These are phyloP conservation scores for Calliopsis andreniformis DNA, from an alignment of 1,140 invertebrate species.

Conservation along the genomic window DNA sequence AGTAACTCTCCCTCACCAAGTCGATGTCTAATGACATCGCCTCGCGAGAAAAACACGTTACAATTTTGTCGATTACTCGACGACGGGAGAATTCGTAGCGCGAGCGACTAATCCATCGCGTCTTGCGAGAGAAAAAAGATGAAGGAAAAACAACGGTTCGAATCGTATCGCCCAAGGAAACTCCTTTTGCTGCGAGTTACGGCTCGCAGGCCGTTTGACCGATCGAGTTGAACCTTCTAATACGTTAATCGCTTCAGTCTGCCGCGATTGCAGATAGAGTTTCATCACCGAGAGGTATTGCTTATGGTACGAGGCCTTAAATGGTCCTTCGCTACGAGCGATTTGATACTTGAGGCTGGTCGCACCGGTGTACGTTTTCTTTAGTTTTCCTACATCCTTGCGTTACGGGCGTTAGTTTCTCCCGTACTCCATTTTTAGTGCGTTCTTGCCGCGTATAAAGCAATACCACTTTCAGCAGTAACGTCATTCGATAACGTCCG, in stretches of 20 bases:
- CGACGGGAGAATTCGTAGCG: not conserved
- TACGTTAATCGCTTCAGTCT: slow-evolving; percentile 59
- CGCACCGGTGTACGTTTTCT: slow-evolving; percentile 55
- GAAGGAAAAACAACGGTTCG: not conserved
- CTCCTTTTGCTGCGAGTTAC: not conserved
- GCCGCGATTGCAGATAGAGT: slow-evolving; percentile 62
- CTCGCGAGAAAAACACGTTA: slow-evolving; percentile 1
- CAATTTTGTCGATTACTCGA: slow-evolving; percentile 41
- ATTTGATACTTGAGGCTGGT: slow-evolving; percentile 65
- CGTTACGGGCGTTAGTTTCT: slow-evolving; percentile 50
- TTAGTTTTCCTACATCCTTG: slow-evolving; percentile 59
- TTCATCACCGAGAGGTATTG: slow-evolving; percentile 63
- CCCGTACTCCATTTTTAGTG: slow-evolving; percentile 54
- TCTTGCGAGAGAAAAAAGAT: not conserved
- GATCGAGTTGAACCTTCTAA: slow-evolving; percentile 54
- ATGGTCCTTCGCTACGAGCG: slow-evolving; percentile 63
- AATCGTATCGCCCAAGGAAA: not conserved
- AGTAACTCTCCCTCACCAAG: no score
- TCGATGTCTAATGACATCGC: no score
- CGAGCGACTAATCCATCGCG: not conserved
- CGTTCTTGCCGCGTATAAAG: slow-evolving; percentile 33
- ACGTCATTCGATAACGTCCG: not conserved
- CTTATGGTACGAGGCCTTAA: slow-evolving; percentile 63
- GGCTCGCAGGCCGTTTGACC: slow-evolving; percentile 16
- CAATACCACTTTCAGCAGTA: slow-evolving; percentile 51